Evolutionary conservation across 2,113 vertebrate species (phyloP).

Genomic region (Oncorhynchus gorbuscha): DNA sequence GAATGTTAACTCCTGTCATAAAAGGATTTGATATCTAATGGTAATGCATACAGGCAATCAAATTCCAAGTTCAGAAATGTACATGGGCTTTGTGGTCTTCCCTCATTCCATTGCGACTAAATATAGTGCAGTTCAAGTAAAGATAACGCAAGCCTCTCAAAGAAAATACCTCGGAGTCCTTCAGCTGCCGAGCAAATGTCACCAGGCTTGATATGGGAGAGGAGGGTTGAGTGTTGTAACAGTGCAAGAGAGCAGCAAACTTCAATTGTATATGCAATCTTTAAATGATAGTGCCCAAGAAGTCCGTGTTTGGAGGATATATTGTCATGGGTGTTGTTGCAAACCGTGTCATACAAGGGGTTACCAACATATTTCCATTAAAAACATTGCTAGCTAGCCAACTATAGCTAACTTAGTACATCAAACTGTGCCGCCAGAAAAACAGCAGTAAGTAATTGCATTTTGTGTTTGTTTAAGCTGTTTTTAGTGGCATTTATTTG

Average conservation of each 20-base stretch:
- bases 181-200: slow-evolving; percentile 58
- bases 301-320: no score
- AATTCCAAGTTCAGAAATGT: background rate
- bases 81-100: slow-evolving; percentile 20
- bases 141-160: slow-evolving; percentile 30
- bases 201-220: slow-evolving; percentile 36
- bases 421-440: no score
- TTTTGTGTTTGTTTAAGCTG: no score
- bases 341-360: no score
- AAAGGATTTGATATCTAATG: background rate
- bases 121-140: slow-evolving; percentile 25
- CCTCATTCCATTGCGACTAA: slow-evolving; percentile 27
- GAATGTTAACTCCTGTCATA: background rate
- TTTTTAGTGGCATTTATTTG: no score
- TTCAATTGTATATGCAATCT: slow-evolving; percentile 40
- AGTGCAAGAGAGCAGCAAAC: slow-evolving; percentile 34
- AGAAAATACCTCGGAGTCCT: slow-evolving; percentile 39
- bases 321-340: no score
- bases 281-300: no score
- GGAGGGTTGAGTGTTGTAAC: slow-evolving; percentile 21
- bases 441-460: no score
- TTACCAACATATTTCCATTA: no score
- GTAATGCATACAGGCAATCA: background rate
- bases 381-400: no score
- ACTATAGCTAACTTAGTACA: no score